Percentiles rank a stretch among this genome's conserved stretches.
Conservation (phyloP, 2,888 invertebrate genomes). For the Drosophila mimica region DNA sequence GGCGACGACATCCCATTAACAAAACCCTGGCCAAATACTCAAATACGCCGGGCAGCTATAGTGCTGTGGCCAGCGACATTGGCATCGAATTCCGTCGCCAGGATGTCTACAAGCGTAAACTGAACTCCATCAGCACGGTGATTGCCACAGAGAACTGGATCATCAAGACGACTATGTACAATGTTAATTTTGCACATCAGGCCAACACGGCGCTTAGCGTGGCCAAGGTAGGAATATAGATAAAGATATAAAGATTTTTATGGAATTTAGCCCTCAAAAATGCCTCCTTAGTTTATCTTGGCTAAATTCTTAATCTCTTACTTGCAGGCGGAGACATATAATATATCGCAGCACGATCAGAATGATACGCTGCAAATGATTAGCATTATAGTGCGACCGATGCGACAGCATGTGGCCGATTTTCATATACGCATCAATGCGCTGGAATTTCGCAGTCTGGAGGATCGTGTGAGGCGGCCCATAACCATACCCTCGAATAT, state of each 20-base stretch:
- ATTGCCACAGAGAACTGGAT: conserved; percentile 95
- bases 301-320: background rate
- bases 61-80: conserved; percentile 76
- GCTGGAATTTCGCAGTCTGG: conserved; percentile 91
- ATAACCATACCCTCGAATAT: conserved; percentile 89
- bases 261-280: background rate
- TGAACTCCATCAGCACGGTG: conserved; percentile 89
- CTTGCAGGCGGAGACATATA: conserved; percentile 89
- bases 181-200: conserved; percentile 91
- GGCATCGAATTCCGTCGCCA: conserved; percentile 84
- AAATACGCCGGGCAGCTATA: conserved; percentile 86
- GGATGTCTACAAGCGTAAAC: conserved; percentile 89
- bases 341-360: conserved; percentile 88
- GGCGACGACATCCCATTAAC: conserved; percentile 91
- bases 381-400: conserved; percentile 91
- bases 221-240: conserved; percentile 86
- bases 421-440: conserved; percentile 92
- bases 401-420: conserved; percentile 86
- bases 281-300: background rate
- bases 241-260: background rate
- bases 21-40: conserved; percentile 88
- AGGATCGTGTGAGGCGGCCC: conserved; percentile 89
- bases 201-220: conserved; percentile 91
- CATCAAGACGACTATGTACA: conserved; percentile 92
- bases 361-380: conserved; percentile 92